Evolutionary conservation across 1,140 invertebrate species (phyloP).

Genomic region (Radopholus similis): DNA sequence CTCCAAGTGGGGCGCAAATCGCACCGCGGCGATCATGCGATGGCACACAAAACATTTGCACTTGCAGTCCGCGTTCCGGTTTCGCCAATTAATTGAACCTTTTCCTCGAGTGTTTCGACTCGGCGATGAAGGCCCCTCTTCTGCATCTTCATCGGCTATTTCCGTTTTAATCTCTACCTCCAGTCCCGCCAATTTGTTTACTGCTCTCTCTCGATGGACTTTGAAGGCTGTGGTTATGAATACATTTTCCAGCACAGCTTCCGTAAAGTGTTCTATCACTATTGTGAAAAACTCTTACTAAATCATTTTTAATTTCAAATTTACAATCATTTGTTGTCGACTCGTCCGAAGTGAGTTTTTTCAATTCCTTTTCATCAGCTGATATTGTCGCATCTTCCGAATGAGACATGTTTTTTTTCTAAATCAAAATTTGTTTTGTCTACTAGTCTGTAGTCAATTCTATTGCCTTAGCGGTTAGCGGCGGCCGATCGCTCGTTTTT

Average conservation of each 20-base stretch:
- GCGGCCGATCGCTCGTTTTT: too few relatives aligned
- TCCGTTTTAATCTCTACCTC: background rate
- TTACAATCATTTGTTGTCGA: too few relatives aligned
- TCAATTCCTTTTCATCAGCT: too few relatives aligned
- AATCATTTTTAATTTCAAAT: too few relatives aligned
- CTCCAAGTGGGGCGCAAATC: constrained; percentile 44
- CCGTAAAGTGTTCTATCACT: constrained; percentile 3
- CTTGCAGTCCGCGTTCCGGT: background rate
- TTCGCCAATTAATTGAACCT: background rate
- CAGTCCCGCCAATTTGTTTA: constrained; percentile 13
- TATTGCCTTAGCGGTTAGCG: too few relatives aligned
- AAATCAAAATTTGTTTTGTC: too few relatives aligned
- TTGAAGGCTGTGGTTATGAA: background rate
- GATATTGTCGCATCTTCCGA: too few relatives aligned
- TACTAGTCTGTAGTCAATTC: too few relatives aligned
- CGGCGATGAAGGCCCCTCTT: background rate
- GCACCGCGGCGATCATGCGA: constrained; percentile 37
- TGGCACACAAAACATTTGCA: constrained; percentile 25
- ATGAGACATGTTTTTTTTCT: too few relatives aligned
- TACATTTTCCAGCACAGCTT: background rate
- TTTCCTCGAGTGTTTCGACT: too few relatives aligned
- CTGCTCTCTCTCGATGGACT: constrained; percentile 4
- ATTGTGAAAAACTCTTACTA: too few relatives aligned
- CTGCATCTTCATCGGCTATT: background rate
- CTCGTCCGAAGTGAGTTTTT: too few relatives aligned